A percentile compares a stretch with the other conserved stretches of the same genome.
These are phyloP conservation scores for Erythrolamprus reginae DNA, from an alignment of 2,113 vertebrate genomes.

Conservation along the genomic window DNA sequence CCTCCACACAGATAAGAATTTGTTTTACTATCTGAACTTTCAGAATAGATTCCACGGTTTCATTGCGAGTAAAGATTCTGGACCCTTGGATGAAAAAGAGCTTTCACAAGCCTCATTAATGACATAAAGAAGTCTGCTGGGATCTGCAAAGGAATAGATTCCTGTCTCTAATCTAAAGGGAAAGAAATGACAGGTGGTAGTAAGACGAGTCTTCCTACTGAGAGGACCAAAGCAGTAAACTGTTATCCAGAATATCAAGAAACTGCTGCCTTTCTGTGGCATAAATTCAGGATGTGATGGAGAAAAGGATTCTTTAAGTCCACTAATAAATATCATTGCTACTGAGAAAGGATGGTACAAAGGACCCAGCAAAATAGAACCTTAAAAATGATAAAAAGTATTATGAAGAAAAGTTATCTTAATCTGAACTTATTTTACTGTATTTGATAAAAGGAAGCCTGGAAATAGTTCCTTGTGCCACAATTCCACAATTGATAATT, in stretches of 20 bases:
- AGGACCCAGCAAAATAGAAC: background rate
- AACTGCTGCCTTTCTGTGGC: background rate
- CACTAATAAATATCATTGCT: background rate
- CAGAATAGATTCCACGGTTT: background rate
- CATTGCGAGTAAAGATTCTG: background rate
- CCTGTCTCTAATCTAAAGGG: background rate
- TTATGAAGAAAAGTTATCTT: background rate
- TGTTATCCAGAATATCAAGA: background rate
- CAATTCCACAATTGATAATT: background rate
- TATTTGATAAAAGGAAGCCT: background rate
- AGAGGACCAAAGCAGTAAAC: background rate
- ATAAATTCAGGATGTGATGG: background rate
- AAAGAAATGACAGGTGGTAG: background rate
- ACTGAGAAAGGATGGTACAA: background rate
- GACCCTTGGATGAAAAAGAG: background rate
- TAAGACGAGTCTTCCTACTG: background rate
- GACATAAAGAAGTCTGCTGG: background rate
- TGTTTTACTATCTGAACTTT: background rate
- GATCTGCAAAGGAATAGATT: background rate
- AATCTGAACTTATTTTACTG: background rate
- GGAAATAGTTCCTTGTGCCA: background rate
- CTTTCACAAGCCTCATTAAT: background rate
- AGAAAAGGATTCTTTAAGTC: background rate
- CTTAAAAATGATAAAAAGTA: background rate
- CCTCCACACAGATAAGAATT: no score